These are phyloP conservation scores for Dendronephthya gigantea DNA, from an alignment of 64 coral and sea anemone genomes.

Conservation along the genomic window DNA sequence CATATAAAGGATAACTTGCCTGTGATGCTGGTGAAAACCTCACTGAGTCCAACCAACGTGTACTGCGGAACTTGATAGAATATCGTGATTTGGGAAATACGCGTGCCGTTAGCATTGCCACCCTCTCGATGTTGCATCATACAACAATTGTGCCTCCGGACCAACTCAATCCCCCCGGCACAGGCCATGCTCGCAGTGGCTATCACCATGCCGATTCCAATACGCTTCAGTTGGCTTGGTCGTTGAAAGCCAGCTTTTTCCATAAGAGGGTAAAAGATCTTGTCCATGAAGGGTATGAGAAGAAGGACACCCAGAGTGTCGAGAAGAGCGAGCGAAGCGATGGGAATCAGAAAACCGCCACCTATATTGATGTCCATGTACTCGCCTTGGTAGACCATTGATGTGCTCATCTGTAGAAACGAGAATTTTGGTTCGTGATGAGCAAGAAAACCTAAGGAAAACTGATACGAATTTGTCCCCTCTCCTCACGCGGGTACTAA, in stretches of 20 bases:
- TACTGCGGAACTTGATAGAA: conserved; percentile 72
- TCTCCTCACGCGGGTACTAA: background rate
- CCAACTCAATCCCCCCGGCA: conserved; percentile 43
- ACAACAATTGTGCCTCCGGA: conserved; percentile 6
- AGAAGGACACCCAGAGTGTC: conserved; percentile 44
- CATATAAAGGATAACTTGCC: conserved; percentile 15
- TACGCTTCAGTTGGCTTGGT: conserved; percentile 47
- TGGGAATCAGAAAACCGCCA: conserved; percentile 17
- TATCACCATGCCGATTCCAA: conserved; percentile 59
- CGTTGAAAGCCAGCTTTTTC: conserved; percentile 29
- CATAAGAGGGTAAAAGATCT: conserved; percentile 18
- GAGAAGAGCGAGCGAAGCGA: conserved; percentile 56
- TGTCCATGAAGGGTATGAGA: conserved; percentile 51
- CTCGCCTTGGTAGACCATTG: background rate
- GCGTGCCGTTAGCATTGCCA: background rate
- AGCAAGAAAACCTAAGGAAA: background rate
- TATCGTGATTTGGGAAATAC: conserved; percentile 29
- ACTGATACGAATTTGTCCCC: background rate
- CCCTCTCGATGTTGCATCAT: background rate
- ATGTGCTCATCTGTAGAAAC: background rate
- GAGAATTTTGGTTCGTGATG: background rate
- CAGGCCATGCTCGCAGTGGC: conserved; percentile 34
- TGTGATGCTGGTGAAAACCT: conserved; percentile 57
- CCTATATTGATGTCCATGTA: background rate
- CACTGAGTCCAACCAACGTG: conserved; percentile 58